Base-by-base conservation (phyloP, 2,113 vertebrate species). In the Equus quagga region DNA sequence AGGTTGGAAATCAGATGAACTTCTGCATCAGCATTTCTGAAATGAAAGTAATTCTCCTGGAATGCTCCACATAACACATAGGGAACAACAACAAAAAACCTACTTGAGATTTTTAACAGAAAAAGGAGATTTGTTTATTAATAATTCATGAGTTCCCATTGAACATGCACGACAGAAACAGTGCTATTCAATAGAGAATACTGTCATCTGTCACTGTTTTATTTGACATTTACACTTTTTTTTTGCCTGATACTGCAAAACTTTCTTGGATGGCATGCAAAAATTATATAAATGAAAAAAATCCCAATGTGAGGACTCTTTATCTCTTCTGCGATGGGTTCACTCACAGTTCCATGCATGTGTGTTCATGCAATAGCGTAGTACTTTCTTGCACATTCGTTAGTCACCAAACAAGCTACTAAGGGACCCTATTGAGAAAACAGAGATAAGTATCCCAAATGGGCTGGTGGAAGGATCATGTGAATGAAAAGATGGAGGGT, bases 151-250 rank as follows among this genome's bases (percentile, higher is more conserved):
- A 99, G 99, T 99, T 99, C 98, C 99, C 99, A 99, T 99, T 99
- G 99, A 99, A 99, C 99, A 99, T 99, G 98, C 99, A 99, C 94
- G 98, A 98, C 97, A 99, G 98, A 98, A 99, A 99, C 98, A 98
- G 99, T 99, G 99, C 99, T 99, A 99, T 99, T 99, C 99, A 99
- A 99, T 99, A 99, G 99, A 99, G 99, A 99, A 99, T 99, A 99
- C 99, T 98, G 98, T 99, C 99, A 99, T 99, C 99, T 99, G 99
- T 99, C 99, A 99, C 99, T 99, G 99, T 99, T 99, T 99, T 99
- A 99, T 99, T 99, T 99, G 99, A 99, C 99, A 99, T 99, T 99
- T 99, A 99, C 99, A 99, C 99, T 99, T 99, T 96, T 99, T 98
- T 98, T 98, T 98, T 98, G 94, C 98, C 98, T 98, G 98, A 98